Evolutionary conservation across 2,113 vertebrate genomes (phyloP).

Genomic region (Semnornis frantzii): DNA sequence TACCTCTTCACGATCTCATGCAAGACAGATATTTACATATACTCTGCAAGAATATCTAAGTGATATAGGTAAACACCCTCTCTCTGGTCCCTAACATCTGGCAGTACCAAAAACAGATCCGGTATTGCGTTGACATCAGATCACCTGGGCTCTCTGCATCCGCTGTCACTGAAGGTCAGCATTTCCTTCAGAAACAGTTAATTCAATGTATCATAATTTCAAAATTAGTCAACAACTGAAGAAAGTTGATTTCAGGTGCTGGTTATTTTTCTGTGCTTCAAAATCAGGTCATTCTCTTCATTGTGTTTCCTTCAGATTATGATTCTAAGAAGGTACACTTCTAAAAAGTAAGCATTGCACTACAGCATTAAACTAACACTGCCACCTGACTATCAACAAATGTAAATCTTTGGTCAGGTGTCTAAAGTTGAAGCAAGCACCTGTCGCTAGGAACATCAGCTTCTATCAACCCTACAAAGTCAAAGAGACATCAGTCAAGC

Average conservation of each 20-base stretch:
- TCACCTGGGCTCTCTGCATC: slow-evolving; percentile 64
- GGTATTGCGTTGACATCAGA: slow-evolving; percentile 10
- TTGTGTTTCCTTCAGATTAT: slow-evolving; percentile 59
- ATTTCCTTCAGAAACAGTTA: slow-evolving; percentile 64
- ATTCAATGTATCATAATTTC: slow-evolving; percentile 53
- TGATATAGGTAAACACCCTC: slow-evolving; percentile 23
- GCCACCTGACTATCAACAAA: background rate
- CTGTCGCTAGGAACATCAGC: background rate
- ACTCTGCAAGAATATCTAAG: background rate
- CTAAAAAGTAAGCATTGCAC: slow-evolving; percentile 30
- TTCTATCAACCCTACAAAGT: background rate
- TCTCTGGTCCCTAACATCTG: slow-evolving; percentile 4
- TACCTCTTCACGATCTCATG: slow-evolving; percentile 34
- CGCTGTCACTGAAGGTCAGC: slow-evolving; percentile 58
- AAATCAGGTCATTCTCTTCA: slow-evolving; percentile 63
- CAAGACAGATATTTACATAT: slow-evolving; percentile 27
- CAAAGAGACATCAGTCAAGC: background rate
- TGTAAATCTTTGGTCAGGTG: background rate
- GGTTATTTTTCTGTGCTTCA: slow-evolving; percentile 54
- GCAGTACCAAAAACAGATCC: background rate
- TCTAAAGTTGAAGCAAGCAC: background rate
- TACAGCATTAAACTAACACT: slow-evolving; percentile 35
- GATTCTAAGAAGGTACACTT: slow-evolving; percentile 56
- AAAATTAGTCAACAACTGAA: slow-evolving; percentile 58
- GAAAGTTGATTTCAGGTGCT: slow-evolving; percentile 56